Conservation (phyloP, 2,797 vertebrate species). For the Pseudochirops corinnae region DNA sequence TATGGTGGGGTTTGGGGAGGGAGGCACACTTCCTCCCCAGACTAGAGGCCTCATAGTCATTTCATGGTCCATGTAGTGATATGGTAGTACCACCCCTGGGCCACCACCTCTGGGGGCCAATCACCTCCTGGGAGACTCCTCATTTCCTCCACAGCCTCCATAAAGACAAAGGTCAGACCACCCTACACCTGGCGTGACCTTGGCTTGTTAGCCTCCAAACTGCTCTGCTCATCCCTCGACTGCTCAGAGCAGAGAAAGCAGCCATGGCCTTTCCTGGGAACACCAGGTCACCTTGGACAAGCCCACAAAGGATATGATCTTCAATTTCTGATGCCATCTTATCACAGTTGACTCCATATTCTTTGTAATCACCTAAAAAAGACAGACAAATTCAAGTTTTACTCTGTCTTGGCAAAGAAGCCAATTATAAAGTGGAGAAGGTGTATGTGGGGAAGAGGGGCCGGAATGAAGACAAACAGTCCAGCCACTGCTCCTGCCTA, state of each 20-base stretch:
- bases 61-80: background rate
- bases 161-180: background rate
- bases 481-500: background rate
- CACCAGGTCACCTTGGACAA: background rate
- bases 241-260: background rate
- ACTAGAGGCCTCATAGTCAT: background rate
- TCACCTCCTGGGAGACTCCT: background rate
- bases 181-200: background rate
- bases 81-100: background rate
- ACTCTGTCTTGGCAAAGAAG: background rate
- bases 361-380: conserved; percentile 92
- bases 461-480: background rate
- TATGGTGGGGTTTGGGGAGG: too few relatives aligned
- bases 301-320: conserved; percentile 93
- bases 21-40: too few relatives aligned
- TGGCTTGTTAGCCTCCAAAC: background rate
- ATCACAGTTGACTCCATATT: conserved; percentile 93
- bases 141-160: background rate
- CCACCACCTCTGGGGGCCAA: background rate
- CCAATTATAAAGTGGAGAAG: background rate
- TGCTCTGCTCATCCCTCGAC: background rate
- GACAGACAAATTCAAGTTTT: conserved; percentile 29
- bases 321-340: conserved; percentile 96
- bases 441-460: background rate
- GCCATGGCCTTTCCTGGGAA: background rate